Evolutionary conservation across 2,113 vertebrate species (phyloP), one percentile per base, ranked within the genome.

Genomic region (Gymnorhina tibicen): DNA sequence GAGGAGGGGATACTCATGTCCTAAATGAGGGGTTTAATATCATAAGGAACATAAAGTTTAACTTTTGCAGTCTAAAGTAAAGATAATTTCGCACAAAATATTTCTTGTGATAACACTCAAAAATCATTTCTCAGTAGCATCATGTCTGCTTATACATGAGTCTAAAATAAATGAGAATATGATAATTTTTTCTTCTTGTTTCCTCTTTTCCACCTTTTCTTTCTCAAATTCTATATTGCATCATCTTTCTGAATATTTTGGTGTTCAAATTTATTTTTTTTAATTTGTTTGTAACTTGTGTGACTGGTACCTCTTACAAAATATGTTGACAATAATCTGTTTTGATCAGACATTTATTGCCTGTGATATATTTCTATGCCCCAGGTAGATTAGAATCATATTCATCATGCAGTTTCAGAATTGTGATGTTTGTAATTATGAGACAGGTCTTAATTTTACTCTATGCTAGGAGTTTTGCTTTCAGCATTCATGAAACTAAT

Each of bases 81-180:
- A 47, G 86, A 15, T 13, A 39, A 64, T 62, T 56, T 80, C 4
- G 0, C 19, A 83, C 37, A 83, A 44, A 91, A 64, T 2, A 28
- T 72, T 73, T 91, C 26, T 79, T 58, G 46, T 9, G 4, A 46
- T 42, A n/a, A 26, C 6, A 32, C 7, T 62, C 17, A 85, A 76
- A 89, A 95, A 79, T 50, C 24, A 60, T 7, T 55, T 78, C 9
- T 56, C 20, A n/a, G 3, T 30, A 49, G n/a, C 8, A 13, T 4
- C 13, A 2, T 24, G 13, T 37, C 39, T 0, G 1, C 9, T 53
- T 79, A 13, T 10, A 26, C 1, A 17, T 23, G 3, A 28, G 10
- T 17, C 35, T 39, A 60, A 79, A 76, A 60, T 41, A 79, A 68
- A 47, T 60, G 4, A 28, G 22, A 52, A 46, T 24, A 66, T 13